Evolutionary conservation across 1,140 invertebrate genomes (phyloP).

Genomic region (Drosophila setifemur): DNA sequence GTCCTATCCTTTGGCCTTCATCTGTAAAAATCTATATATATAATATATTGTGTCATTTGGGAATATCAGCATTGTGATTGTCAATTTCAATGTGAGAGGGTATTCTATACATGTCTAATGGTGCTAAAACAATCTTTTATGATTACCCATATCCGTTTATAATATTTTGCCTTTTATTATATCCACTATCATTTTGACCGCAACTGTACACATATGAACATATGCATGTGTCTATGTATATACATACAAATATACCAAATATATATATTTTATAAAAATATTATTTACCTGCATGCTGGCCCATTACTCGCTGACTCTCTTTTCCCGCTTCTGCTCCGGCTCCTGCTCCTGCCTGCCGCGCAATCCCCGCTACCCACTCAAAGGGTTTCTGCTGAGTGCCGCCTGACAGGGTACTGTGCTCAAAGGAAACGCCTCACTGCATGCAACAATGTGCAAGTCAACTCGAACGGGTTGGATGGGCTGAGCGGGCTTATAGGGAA

Average conservation of each 20-base stretch:
- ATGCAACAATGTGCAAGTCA: slow-evolving; percentile 76
- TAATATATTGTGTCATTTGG: too few relatives aligned
- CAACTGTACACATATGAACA: too few relatives aligned
- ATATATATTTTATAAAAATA: slow-evolving; percentile 45
- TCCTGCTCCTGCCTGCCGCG: background rate
- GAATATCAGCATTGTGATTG: too few relatives aligned
- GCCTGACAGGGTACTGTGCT: slow-evolving; percentile 49
- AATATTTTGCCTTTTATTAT: background rate
- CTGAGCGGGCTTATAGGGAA: background rate
- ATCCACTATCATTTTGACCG: background rate
- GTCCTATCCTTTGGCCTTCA: too few relatives aligned
- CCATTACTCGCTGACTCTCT: slow-evolving; percentile 39
- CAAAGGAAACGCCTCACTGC: slow-evolving; percentile 66
- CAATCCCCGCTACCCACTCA: slow-evolving; percentile 7
- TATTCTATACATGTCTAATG: too few relatives aligned
- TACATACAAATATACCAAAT: background rate
- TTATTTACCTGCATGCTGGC: slow-evolving; percentile 52
- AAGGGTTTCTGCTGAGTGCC: slow-evolving; percentile 42
- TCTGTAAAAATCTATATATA: too few relatives aligned
- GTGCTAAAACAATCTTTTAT: too few relatives aligned
- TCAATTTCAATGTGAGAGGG: too few relatives aligned
- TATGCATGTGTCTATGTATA: slow-evolving; percentile 1
- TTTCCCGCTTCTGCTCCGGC: background rate
- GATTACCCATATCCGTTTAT: too few relatives aligned
- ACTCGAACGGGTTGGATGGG: slow-evolving; percentile 41